Evolutionary conservation across 2,888 invertebrate species (phyloP).

Genomic region (Cantharis lateralis): DNA sequence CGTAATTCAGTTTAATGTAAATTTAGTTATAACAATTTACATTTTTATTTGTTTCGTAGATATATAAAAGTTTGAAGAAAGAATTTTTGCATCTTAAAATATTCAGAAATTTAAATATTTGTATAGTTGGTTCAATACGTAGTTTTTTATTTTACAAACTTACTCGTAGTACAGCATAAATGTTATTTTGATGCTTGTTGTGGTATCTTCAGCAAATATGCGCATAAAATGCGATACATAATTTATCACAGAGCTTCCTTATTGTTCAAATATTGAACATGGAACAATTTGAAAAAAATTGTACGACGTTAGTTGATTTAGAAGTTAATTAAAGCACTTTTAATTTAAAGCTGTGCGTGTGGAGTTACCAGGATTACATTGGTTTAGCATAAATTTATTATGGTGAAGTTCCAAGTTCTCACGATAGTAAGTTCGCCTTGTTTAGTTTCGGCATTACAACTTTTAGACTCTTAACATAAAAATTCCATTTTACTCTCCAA

Average conservation of each 20-base stretch:
- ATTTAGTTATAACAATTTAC: not conserved
- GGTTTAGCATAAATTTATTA: not conserved
- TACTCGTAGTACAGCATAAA: not conserved
- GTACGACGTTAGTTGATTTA: not conserved
- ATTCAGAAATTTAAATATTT: not conserved
- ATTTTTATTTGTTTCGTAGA: not conserved
- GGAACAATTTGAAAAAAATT: not conserved
- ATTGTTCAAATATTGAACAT: not conserved
- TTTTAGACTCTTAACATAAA: not conserved
- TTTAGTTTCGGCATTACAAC: not conserved
- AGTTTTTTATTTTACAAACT: not conserved
- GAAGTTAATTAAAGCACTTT: not conserved
- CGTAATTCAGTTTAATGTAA: not conserved
- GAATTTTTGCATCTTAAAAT: not conserved
- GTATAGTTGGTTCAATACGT: not conserved
- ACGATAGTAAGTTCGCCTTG: not conserved
- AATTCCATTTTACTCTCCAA: not conserved
- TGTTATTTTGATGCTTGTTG: not conserved
- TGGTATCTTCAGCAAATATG: not conserved
- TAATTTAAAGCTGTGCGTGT: not conserved
- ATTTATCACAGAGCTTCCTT: not conserved
- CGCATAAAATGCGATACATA: not conserved
- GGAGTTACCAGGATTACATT: not conserved
- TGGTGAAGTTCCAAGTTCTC: not conserved
- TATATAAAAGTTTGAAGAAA: not conserved